These are phyloP conservation scores for Erythrocebus patas DNA, from an alignment of 2,113 vertebrate genomes.

Conservation along the genomic window DNA sequence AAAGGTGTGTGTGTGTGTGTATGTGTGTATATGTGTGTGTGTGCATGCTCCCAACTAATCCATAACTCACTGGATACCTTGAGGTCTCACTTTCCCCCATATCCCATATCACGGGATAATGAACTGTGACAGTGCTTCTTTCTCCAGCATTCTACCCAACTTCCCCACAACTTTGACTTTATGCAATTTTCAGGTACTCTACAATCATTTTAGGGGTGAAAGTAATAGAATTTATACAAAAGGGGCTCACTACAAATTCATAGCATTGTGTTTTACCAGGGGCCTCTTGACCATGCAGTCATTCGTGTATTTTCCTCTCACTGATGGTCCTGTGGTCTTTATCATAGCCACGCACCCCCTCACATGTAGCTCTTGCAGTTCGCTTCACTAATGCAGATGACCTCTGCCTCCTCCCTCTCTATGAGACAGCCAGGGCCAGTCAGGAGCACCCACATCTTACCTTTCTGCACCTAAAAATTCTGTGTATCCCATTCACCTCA, in stretches of 20 bases:
- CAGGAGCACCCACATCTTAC: not conserved
- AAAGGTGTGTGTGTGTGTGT: not conserved
- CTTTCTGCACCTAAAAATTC: not conserved
- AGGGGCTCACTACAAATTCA: not conserved
- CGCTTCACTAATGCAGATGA: not conserved
- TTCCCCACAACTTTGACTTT: not conserved
- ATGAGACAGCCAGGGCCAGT: not conserved
- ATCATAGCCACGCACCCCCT: not conserved
- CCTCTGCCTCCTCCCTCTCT: not conserved
- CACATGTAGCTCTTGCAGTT: not conserved
- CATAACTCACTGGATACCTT: not conserved
- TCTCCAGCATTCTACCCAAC: not conserved
- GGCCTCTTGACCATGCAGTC: not conserved
- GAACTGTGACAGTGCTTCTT: not conserved
- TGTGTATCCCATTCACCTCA: not conserved
- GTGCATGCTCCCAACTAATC: not conserved
- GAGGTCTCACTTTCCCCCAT: not conserved
- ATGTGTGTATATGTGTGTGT: no score
- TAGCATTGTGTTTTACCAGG: not conserved
- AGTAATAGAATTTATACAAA: not conserved
- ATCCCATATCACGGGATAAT: not conserved
- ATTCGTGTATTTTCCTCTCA: not conserved
- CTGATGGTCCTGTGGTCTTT: not conserved
- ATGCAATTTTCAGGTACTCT: not conserved
- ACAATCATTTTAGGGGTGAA: not conserved